A percentile compares a stretch with the other conserved stretches of the same genome.
phyloP scores from a whole-genome alignment of 1,140 invertebrate genomes.

The Scaptomyza montana region DNA sequence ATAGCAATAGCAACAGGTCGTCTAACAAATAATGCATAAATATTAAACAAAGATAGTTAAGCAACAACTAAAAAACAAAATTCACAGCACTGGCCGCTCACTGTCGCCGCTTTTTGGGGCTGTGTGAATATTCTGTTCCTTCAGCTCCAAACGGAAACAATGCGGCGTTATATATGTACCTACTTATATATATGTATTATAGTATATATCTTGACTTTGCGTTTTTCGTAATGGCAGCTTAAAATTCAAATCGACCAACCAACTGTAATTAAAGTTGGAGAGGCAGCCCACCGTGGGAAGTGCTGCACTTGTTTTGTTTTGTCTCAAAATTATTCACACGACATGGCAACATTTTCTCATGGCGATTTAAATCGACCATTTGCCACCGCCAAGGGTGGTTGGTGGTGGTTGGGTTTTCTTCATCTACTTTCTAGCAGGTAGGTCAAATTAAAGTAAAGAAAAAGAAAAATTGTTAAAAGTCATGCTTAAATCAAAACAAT shows the following conservation, averaged over 20 bases:
- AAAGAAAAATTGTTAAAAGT: conserved; percentile 49
- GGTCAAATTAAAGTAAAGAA: conserved; percentile 20
- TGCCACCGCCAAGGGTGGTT: not conserved
- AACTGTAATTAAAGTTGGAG: conserved; percentile 76
- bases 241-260: conserved; percentile 62
- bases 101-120: conserved; percentile 60
- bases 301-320: conserved; percentile 73
- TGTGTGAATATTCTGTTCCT: conserved; percentile 78
- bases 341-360: conserved; percentile 67
- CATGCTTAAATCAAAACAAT: conserved; percentile 44
- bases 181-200: conserved; percentile 15
- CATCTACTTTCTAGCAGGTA: not conserved
- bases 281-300: conserved; percentile 68
- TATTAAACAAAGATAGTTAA: conserved; percentile 69
- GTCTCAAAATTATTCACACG: conserved; percentile 70
- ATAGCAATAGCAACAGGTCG: conserved; percentile 36
- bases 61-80: conserved; percentile 2
- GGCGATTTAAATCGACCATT: conserved; percentile 61
- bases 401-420: not conserved
- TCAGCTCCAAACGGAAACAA: conserved; percentile 70
- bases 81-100: conserved; percentile 55
- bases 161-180: conserved; percentile 56
- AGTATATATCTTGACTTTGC: conserved; percentile 66
- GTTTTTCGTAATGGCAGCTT: conserved; percentile 57
- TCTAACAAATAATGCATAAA: conserved; percentile 66